Base-by-base conservation (phyloP, 2,888 invertebrate species). In the Sisyra nigra region DNA sequence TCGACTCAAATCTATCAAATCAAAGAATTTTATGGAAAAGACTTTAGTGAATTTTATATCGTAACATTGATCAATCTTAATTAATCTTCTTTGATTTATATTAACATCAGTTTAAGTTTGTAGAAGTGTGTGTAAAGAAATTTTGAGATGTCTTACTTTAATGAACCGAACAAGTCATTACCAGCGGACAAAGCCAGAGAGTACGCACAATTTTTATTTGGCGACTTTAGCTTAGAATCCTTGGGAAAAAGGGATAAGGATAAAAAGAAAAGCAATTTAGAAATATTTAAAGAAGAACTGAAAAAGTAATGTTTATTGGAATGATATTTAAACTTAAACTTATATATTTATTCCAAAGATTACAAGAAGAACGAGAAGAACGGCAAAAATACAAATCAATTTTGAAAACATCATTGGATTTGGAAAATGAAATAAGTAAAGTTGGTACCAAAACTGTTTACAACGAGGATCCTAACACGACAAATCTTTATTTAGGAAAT, bases 211-310 rank as follows among this genome's bases (percentile, higher is more conserved):
- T 65, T 74, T 46, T 59, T 77, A 36, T 67, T 72, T 1, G 68
- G 67, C 34, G 80, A 80, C 50, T 64, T 69, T n/a, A 78, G 79
- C 57, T 70, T 75, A 31, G 80, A 80, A 18, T 65, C 71, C 36
- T 54, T 70, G 15, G 69, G 67, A 5, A 78, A 76, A 55, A 84
- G 77, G 55, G 76, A 74, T 46, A 75, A 77, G 42, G 84, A 83
- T 50, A 91, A 91, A 57, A 89, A 89, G 63, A 96, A 96, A 58
- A 94, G 92, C 57, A 97, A 98, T 63, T 67, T 99, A 48, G 98
- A 99, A 61, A 67, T 91, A 13, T 99, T 99, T 57, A 99, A 99
- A 62, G 97, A 98, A 60, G 98, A 99, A 65, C 63, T 99, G 35
- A 81, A 92, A 69, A 81, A 85, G 91, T 91, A 61, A 71, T 76